Evolutionary conservation across 2,113 vertebrate species (phyloP).

Genomic region (Pandion haliaetus): DNA sequence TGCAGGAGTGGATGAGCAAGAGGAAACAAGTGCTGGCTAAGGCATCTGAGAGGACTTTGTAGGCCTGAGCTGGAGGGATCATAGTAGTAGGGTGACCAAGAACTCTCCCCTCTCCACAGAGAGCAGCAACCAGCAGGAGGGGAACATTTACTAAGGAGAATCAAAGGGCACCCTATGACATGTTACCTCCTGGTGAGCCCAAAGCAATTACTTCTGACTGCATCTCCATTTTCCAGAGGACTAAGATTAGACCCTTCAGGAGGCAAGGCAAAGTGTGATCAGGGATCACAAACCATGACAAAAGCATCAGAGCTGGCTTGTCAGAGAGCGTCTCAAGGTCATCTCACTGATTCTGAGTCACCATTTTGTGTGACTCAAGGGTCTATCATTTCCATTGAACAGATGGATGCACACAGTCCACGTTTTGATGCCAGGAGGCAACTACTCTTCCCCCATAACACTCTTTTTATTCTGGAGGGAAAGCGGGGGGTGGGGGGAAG

Average conservation of each 20-base stretch:
- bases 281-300: not conserved
- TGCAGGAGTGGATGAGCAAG: not conserved
- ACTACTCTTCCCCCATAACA: not conserved
- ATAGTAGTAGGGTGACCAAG: not conserved
- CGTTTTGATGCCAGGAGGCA: not conserved
- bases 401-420: not conserved
- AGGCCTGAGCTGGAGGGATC: not conserved
- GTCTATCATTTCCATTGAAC: not conserved
- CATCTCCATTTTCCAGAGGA: not conserved
- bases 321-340: not conserved
- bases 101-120: not conserved
- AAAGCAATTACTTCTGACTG: not conserved
- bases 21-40: not conserved
- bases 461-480: not conserved
- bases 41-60: not conserved
- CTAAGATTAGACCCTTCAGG: not conserved
- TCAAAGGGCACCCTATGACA: not conserved
- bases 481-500: fast-evolving
- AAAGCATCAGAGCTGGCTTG: not conserved
- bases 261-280: not conserved
- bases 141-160: not conserved
- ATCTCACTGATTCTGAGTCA: not conserved
- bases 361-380: not conserved
- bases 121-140: not conserved
- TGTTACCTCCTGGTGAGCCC: not conserved